These are phyloP conservation scores for Caenorhabditis auriculariae DNA, from an alignment of 2,888 invertebrate species.

Conservation along the genomic window DNA sequence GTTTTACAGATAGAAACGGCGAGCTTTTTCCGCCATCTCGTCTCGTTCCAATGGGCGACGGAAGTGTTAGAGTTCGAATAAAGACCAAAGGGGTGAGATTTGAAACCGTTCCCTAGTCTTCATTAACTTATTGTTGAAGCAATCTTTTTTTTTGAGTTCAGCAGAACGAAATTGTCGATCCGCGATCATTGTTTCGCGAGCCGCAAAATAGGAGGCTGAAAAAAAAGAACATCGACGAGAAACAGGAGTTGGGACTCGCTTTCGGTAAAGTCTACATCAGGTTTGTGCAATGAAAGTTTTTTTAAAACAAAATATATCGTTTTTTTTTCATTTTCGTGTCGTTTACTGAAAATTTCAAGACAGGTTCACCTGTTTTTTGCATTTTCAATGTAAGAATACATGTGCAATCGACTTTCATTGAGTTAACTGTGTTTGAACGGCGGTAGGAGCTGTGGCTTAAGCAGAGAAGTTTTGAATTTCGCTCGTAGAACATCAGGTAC, in stretches of 20 bases:
- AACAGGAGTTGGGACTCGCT: conserved; percentile 25
- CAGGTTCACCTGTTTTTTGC: too few species aligned
- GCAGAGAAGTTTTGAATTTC: too few species aligned
- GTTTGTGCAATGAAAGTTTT: too few species aligned
- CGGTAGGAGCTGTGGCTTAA: too few species aligned
- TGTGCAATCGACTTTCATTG: too few species aligned
- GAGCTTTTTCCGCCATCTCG: conserved; percentile 37
- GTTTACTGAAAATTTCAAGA: too few species aligned
- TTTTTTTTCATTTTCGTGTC: too few species aligned
- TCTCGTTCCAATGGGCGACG: conserved; percentile 18
- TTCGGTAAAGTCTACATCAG: conserved; percentile 46
- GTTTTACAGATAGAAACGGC: conserved; percentile 37
- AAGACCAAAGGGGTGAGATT: conserved; percentile 12
- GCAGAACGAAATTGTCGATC: conserved; percentile 25
- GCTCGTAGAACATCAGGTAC: too few species aligned
- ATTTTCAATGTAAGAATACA: too few species aligned
- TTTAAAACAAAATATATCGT: too few species aligned
- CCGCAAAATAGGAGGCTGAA: conserved; percentile 38
- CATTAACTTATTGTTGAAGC: conserved; percentile 3
- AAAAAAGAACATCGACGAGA: conserved; percentile 26
- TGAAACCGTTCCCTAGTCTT: too few species aligned
- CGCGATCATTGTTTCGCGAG: conserved; percentile 37
- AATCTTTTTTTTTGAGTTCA: conserved; percentile 1
- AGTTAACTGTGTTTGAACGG: too few species aligned
- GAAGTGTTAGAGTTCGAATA: conserved; percentile 12